Evolutionary conservation across 1,140 invertebrate genomes (phyloP), one percentile per base, ranked within the genome.

Genomic region (Drosophila paulistorum): DNA sequence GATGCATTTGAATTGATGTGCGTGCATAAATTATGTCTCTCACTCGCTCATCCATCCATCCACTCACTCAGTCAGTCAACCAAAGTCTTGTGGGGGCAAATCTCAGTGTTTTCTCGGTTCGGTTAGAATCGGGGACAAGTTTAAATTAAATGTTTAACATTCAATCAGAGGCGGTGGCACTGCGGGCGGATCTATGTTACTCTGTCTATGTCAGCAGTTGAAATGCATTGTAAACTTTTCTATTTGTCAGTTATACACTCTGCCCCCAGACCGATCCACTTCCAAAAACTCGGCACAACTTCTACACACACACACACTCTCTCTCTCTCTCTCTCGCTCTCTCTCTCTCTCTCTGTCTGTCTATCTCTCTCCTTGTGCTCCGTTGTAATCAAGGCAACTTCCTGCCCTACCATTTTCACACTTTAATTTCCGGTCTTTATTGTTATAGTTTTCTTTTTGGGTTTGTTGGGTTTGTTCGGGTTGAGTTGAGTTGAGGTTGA

Each of bases 131-230:
- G 55, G 48, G 51, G 79, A 76, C 83, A 87, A 86, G 83, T 83
- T 87, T 87, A 87, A 86, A 86, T 87, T 83, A 87, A 87, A 87
- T 87, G 83, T 83, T 89, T 87, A 87, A 87, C 83, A 87, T 87
- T 87, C 83, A 87, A 87, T 87, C 83, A 87, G 64, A 73, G 70
- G 45, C 72, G 57, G 37, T 51, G 83, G 63, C 72, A 74, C 74
- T 68, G 68, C 69, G 66, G 59, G 71, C 63, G 66, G 71, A 58
- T 5, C 68, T 33, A 59, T 57, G 20, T 30, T 41, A 41, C 61
- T 51, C 45, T 76, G 59, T 61, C 74, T 62, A 63, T 76, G 60
- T 42, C 68, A 69, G 79, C 82, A 81, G 76, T 81, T 86, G 72
- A 77, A 86, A 83, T 87, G 82, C 82, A 86, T 77, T 86, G 76